These are phyloP conservation scores for Augochlorella aurata DNA, from an alignment of 2,888 invertebrate genomes.

Conservation along the genomic window DNA sequence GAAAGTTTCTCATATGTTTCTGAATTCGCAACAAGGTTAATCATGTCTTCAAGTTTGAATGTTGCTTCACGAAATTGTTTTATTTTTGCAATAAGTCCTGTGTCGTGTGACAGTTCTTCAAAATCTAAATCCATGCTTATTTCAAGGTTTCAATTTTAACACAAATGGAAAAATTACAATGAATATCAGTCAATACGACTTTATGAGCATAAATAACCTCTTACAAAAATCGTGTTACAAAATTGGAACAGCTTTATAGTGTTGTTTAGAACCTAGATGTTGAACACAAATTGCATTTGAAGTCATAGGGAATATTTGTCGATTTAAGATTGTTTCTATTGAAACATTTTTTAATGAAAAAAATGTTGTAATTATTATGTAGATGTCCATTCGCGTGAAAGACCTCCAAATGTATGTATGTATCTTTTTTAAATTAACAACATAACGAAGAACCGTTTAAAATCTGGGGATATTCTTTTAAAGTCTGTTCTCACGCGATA, in stretches of 20 bases:
- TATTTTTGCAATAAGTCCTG: slow-evolving; percentile 69
- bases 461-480: not conserved
- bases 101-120: slow-evolving; percentile 75
- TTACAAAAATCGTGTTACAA: not conserved
- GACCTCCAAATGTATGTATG: not conserved
- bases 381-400: too few species aligned
- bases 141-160: not conserved
- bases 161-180: not conserved
- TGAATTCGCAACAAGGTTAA: slow-evolving; percentile 71
- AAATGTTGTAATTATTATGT: not conserved
- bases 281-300: not conserved
- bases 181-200: not conserved
- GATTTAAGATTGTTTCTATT: not conserved
- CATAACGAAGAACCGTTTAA: not conserved
- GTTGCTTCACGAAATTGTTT: slow-evolving; percentile 71
- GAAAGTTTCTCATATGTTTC: slow-evolving; percentile 75
- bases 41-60: slow-evolving; percentile 70
- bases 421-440: not conserved
- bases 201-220: not conserved
- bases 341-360: not conserved
- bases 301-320: not conserved
- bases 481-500: too few species aligned
- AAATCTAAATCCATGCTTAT: slow-evolving; percentile 72
- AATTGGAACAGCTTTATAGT: not conserved
- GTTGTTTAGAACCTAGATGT: not conserved